These are phyloP conservation scores for Tetragonula clypearis DNA, from an alignment of 1,140 invertebrate species.

Conservation along the genomic window DNA sequence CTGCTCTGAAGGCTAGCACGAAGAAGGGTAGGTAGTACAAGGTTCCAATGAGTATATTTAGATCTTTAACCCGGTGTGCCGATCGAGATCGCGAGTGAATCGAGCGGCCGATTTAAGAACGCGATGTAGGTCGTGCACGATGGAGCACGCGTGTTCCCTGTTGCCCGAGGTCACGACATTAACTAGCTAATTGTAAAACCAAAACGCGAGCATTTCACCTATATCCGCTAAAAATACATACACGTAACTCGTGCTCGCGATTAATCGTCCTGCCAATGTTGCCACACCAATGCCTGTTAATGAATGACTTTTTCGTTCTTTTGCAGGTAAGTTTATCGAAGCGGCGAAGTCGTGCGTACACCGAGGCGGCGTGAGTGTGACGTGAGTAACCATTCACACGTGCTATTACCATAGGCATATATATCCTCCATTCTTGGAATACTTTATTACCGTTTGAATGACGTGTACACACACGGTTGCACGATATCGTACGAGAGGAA, in stretches of 20 bases:
- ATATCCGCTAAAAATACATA: background rate
- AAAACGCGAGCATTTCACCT: background rate
- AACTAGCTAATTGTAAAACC: background rate
- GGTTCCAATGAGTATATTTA: background rate
- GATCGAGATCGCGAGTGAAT: conserved; percentile 17
- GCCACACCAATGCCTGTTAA: background rate
- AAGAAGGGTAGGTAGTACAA: background rate
- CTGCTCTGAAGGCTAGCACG: background rate
- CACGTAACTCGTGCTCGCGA: background rate
- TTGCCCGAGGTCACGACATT: background rate
- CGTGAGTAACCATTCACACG: conserved; percentile 50
- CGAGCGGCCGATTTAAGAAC: background rate
- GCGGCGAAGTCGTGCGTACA: background rate
- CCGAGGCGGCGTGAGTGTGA: background rate
- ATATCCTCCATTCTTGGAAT: conserved; percentile 38
- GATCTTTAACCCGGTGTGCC: conserved; percentile 5
- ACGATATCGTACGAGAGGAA: background rate
- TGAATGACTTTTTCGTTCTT: conserved; percentile 50
- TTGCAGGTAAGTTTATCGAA: conserved; percentile 60
- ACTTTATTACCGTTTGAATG: conserved; percentile 32
- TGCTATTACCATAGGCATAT: conserved; percentile 5
- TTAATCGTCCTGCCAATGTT: background rate
- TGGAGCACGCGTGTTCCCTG: background rate
- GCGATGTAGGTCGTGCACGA: conserved; percentile 2
- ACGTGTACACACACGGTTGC: background rate